A percentile compares a stretch with the other conserved stretches of the same genome.
Conservation (phyloP, 1,140 invertebrate genomes). For the Vollenhovia emeryi region DNA sequence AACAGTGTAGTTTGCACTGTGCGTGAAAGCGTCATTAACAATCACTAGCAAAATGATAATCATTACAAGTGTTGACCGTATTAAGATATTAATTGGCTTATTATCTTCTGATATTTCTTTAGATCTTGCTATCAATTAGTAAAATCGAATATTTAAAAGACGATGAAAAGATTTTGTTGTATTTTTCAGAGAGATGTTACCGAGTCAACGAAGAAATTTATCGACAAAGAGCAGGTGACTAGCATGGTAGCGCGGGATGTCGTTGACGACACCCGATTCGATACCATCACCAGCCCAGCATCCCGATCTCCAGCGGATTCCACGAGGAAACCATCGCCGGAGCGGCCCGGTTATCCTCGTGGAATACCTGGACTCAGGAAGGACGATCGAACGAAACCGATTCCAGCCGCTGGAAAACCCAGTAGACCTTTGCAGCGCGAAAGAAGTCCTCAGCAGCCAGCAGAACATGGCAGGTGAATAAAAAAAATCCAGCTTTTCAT, state of each 20-base stretch:
- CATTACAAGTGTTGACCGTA: constrained; percentile 25
- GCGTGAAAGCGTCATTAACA: constrained; percentile 37
- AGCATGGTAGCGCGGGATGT: constrained; percentile 83
- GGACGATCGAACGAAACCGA: constrained; percentile 77
- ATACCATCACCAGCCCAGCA: constrained; percentile 61
- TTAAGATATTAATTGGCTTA: background rate
- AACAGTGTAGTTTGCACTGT: constrained; percentile 18
- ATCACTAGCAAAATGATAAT: constrained; percentile 59
- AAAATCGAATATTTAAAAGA: background rate
- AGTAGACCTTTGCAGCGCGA: constrained; percentile 74
- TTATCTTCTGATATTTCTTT: background rate
- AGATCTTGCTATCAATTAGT: background rate
- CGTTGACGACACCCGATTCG: constrained; percentile 74
- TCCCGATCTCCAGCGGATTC: constrained; percentile 64
- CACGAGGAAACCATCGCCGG: constrained; percentile 72
- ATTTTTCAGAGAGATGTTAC: constrained; percentile 80
- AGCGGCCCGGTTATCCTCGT: constrained; percentile 74
- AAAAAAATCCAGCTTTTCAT: background rate
- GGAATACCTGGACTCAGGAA: constrained; percentile 80
- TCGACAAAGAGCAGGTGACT: constrained; percentile 80
- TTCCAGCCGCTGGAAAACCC: constrained; percentile 78
- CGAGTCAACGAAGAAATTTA: constrained; percentile 78
- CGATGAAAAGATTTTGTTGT: background rate
- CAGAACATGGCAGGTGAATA: constrained; percentile 50
- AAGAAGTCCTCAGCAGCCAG: constrained; percentile 58